Conservation (phyloP, 2,797 vertebrate genomes). For the Echeneis naucrates region DNA sequence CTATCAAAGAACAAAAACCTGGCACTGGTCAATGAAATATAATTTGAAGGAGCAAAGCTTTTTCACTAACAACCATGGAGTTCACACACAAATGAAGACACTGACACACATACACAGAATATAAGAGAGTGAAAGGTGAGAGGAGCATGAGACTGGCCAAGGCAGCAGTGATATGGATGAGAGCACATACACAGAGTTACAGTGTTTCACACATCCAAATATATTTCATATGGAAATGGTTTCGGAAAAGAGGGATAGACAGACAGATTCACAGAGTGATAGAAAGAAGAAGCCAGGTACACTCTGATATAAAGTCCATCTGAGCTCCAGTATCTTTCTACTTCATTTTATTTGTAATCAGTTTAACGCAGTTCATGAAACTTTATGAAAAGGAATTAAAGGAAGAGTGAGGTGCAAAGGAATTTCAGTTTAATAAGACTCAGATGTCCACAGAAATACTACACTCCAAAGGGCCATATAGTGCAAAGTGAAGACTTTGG, state of each 20-base stretch:
- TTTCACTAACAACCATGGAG: slow-evolving; percentile 4
- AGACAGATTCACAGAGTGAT: not conserved
- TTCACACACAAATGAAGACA: not conserved
- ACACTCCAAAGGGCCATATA: not conserved
- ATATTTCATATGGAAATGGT: not conserved
- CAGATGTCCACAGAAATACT: not conserved
- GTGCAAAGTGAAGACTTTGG: slow-evolving; percentile 8
- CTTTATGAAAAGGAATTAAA: not conserved
- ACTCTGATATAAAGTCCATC: slow-evolving; percentile 2
- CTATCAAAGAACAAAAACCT: slow-evolving; percentile 46
- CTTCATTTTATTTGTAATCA: not conserved
- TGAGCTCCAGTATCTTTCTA: not conserved
- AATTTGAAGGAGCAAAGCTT: slow-evolving; percentile 15
- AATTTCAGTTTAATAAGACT: not conserved
- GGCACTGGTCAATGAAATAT: slow-evolving; percentile 31
- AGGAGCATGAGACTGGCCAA: not conserved
- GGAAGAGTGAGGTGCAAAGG: not conserved
- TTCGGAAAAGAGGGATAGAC: not conserved
- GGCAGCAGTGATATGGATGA: not conserved
- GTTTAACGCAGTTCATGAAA: not conserved
- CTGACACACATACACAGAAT: not conserved
- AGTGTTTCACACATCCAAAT: too few species aligned
- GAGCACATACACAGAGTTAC: too few species aligned
- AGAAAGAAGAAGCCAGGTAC: not conserved
- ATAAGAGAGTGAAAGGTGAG: not conserved